Conservation (phyloP, 30 jellyfish, hydroid and myxozoan genomes). For the Mastigias papua region DNA sequence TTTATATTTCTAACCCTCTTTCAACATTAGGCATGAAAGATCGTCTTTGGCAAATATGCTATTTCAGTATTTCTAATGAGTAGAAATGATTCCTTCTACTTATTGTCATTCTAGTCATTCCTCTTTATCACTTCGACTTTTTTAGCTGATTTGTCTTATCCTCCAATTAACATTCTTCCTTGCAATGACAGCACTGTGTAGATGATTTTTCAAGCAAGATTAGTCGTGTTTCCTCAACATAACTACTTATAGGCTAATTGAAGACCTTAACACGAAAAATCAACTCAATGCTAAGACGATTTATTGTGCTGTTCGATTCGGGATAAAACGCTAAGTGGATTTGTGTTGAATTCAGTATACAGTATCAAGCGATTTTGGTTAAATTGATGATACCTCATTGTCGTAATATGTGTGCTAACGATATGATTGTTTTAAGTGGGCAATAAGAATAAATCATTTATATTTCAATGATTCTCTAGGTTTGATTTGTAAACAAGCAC, state of each 20-base stretch:
- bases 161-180: conserved; percentile 39
- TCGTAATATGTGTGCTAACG: conserved; percentile 25
- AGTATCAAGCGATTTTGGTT: conserved; percentile 3
- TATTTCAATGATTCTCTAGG: not conserved
- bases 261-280: conserved; percentile 31
- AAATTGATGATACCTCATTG: conserved; percentile 21
- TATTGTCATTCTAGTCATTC: conserved; percentile 8
- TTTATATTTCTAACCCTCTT: not conserved
- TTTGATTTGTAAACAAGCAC: too few relatives aligned
- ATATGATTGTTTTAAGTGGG: not conserved
- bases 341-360: conserved; percentile 9
- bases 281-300: conserved; percentile 49
- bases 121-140: conserved; percentile 3
- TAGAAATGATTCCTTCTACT: conserved; percentile 2
- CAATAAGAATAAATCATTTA: not conserved
- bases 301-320: conserved; percentile 56
- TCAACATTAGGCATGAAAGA: not conserved
- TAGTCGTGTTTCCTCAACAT: conserved; percentile 10
- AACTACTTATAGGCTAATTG: conserved; percentile 30
- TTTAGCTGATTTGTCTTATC: conserved; percentile 56
- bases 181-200: conserved; percentile 27
- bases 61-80: not conserved
- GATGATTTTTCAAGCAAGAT: conserved; percentile 66
- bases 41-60: not conserved
- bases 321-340: conserved; percentile 58